Conservation (phyloP, 1,140 invertebrate species). For the Drosophila melanogaster region DNA sequence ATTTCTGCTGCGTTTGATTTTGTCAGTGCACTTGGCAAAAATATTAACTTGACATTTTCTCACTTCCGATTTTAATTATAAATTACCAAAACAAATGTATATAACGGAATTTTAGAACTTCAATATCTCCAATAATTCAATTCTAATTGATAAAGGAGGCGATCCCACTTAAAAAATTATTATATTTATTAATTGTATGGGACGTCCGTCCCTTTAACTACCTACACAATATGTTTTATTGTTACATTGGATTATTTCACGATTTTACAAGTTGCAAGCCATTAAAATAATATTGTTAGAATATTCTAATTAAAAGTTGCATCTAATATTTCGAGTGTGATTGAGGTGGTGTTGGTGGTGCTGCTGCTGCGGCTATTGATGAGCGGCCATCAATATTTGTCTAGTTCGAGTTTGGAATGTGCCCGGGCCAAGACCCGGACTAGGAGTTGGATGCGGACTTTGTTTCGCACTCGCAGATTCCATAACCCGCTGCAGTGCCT, state of each 20-base stretch:
- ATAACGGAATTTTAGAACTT: no score
- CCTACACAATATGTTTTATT: no score
- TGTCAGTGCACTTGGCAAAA: conserved; percentile 16
- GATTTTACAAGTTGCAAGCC: no score
- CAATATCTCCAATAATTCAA: no score
- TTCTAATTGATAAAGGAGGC: no score
- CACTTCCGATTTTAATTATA: background rate
- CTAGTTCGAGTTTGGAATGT: conserved; percentile 78
- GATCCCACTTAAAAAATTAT: no score
- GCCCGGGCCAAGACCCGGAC: conserved; percentile 64
- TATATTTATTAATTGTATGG: no score
- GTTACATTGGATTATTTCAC: no score
- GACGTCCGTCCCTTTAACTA: no score
- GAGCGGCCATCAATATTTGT: conserved; percentile 82
- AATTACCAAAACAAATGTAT: no score
- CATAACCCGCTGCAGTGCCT: conserved; percentile 48
- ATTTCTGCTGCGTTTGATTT: conserved; percentile 70
- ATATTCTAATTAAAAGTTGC: background rate
- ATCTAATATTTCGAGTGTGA: conserved; percentile 9
- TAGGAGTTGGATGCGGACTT: conserved; percentile 38
- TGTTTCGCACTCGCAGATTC: conserved; percentile 38
- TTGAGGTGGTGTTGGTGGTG: conserved; percentile 36
- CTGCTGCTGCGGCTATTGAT: conserved; percentile 71
- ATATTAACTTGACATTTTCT: background rate
- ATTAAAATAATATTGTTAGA: background rate